phyloP scores from a whole-genome alignment of 2,888 invertebrate genomes.

The Dicranocentrus wangi region DNA sequence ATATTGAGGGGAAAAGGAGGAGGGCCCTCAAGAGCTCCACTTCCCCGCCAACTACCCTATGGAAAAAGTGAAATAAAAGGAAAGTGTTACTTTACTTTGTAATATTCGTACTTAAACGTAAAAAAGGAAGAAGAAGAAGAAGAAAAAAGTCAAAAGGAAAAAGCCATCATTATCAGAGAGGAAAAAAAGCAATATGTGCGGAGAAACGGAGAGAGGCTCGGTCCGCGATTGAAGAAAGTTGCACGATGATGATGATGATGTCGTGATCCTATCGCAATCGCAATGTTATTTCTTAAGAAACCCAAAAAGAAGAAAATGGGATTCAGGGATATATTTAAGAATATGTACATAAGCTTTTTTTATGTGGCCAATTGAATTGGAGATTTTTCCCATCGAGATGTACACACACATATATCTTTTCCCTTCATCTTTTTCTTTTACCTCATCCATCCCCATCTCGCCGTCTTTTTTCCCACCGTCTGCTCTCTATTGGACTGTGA shows the following conservation, averaged over 20 bases:
- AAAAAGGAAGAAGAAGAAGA: slow-evolving; percentile 11
- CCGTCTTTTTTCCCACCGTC: slow-evolving; percentile 36
- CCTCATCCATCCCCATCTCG: background rate
- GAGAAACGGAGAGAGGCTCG: background rate
- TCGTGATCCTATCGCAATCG: slow-evolving; percentile 18
- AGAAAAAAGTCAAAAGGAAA: slow-evolving; percentile 23
- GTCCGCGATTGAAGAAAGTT: slow-evolving; percentile 16
- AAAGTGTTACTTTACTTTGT: background rate
- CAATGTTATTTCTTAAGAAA: slow-evolving; percentile 21
- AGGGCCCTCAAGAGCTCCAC: no score
- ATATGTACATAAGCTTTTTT: slow-evolving; percentile 51
- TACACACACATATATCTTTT: background rate
- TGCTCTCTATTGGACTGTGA: slow-evolving; percentile 22
- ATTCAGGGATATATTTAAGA: slow-evolving; percentile 5
- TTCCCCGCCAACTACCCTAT: no score
- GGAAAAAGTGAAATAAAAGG: no score
- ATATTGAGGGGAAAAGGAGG: no score
- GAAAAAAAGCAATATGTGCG: slow-evolving; percentile 2
- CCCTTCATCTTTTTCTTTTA: slow-evolving; percentile 10
- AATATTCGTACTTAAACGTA: slow-evolving; percentile 24
- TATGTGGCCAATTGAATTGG: slow-evolving; percentile 69
- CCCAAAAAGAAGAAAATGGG: slow-evolving; percentile 17
- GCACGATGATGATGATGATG: slow-evolving; percentile 10
- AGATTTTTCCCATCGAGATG: slow-evolving; percentile 67
- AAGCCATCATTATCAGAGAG: slow-evolving; percentile 16